Evolutionary conservation across 2,797 vertebrate species (phyloP).

Genomic region (Muscicapa comitata): DNA sequence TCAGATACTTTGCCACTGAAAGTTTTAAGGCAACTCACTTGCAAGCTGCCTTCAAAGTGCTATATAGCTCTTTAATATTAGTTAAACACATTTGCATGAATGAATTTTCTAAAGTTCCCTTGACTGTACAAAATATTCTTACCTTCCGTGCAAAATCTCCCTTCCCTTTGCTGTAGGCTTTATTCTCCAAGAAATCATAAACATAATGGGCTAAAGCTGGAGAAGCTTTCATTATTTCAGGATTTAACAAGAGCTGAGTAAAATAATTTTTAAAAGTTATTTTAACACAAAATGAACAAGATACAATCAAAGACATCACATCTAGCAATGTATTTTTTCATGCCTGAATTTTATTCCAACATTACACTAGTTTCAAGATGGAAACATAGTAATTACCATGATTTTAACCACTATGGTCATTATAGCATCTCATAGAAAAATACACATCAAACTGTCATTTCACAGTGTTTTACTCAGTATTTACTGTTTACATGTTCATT

Average conservation of each 20-base stretch:
- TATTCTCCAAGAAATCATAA: slow-evolving; percentile 96
- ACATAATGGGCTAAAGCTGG: slow-evolving; percentile 88
- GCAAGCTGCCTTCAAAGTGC: background rate
- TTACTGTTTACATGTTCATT: background rate
- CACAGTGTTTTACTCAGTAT: background rate
- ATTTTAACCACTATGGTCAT: background rate
- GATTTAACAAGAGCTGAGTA: slow-evolving; percentile 88
- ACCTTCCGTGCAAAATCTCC: slow-evolving; percentile 99
- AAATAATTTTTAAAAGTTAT: background rate
- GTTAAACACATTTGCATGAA: background rate
- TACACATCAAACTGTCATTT: background rate
- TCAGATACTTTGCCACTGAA: background rate
- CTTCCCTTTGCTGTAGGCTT: slow-evolving; percentile 97
- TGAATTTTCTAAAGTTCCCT: background rate
- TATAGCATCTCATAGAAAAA: background rate
- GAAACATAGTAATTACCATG: background rate
- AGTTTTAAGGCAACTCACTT: background rate
- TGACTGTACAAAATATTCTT: background rate
- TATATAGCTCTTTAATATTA: background rate
- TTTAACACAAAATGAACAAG: background rate
- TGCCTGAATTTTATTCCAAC: background rate
- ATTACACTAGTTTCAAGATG: background rate
- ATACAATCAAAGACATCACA: background rate
- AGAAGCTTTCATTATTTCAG: slow-evolving; percentile 93
- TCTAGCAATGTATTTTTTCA: background rate